phyloP scores from a whole-genome alignment of 2,113 vertebrate species.

The Oncorhynchus nerka region DNA sequence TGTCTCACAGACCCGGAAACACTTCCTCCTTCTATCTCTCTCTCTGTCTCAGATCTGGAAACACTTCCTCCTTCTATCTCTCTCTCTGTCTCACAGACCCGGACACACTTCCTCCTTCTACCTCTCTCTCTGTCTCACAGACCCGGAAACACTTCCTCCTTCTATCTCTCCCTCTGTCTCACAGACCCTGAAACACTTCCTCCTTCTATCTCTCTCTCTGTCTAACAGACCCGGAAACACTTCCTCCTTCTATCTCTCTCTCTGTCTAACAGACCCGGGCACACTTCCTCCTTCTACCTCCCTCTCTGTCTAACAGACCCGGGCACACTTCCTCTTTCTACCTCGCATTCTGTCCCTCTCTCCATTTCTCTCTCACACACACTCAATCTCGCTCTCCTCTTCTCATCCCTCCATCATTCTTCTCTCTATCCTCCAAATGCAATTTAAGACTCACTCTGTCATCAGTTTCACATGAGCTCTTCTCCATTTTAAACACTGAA shows the following conservation, averaged over 20 bases:
- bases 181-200: too few species aligned
- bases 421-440: conserved; percentile 36
- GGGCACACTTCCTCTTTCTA: not conserved
- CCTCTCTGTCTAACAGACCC: not conserved
- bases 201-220: not conserved
- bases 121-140: conserved; percentile 5
- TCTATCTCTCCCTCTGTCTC: conserved; percentile 7
- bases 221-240: conserved; percentile 14
- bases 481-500: conserved; percentile 39
- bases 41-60: too few species aligned
- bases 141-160: too few species aligned
- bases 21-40: too few species aligned
- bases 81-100: too few species aligned
- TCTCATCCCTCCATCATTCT: conserved; percentile 10
- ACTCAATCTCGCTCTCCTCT: not conserved
- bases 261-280: too few species aligned
- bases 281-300: not conserved
- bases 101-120: not conserved
- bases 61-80: too few species aligned
- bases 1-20: conserved; percentile 15
- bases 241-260: too few species aligned
- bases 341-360: conserved; percentile 23
- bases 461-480: conserved; percentile 21
- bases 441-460: conserved; percentile 16
- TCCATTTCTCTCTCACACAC: conserved; percentile 14